Evolutionary conservation across 1,140 invertebrate genomes (phyloP), one percentile per base, ranked within the genome.

Genomic region (Hesperophylax magnus): DNA sequence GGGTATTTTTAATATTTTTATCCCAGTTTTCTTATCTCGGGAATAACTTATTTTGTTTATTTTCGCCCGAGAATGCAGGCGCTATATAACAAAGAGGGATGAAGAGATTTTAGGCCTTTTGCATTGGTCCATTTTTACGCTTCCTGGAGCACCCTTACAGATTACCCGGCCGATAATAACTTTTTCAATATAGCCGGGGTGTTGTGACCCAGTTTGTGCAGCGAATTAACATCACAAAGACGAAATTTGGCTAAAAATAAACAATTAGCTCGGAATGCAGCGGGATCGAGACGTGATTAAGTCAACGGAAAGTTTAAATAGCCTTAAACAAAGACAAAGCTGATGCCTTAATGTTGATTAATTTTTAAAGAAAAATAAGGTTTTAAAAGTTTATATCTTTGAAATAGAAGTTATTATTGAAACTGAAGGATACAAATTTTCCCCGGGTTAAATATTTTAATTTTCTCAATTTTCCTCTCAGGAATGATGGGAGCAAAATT

Each of bases 151-250:
- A 24, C 39, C 39, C 39, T 61, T 61, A 14, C 58, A 24, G 18
- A n/a, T 61, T 24, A 20, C 24, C 58, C 63, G 24, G 14, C 27
- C 11, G 63, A 27, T 67, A 34, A 67, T 67, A 67, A 67, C 5
- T 67, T 67, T 67, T 67, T 67, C 63, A 34, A 67, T 67, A 67
- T 27, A 67, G 63, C 22, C 9, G 22, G 31, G n/a, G 31, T 27
- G 31, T 17, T 34, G 14, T 67, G 63, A 67, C 63, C 63, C 17
- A 67, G 22, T 67, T 67, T 34, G 11, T 67, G 22, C 63, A 31
- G 17, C 14, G 27, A 67, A 34, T 67, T 67, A 27, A 34, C 22
- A 61, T 61, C 17, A 24, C 58, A 61, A 14, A 20, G 24, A 3
- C 24, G 18, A 18, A 61, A 24, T 61, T 61, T 61, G 58, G 58